Evolutionary conservation across 2,113 vertebrate genomes (phyloP).

Genomic region (Sarotherodon lohbergeri): DNA sequence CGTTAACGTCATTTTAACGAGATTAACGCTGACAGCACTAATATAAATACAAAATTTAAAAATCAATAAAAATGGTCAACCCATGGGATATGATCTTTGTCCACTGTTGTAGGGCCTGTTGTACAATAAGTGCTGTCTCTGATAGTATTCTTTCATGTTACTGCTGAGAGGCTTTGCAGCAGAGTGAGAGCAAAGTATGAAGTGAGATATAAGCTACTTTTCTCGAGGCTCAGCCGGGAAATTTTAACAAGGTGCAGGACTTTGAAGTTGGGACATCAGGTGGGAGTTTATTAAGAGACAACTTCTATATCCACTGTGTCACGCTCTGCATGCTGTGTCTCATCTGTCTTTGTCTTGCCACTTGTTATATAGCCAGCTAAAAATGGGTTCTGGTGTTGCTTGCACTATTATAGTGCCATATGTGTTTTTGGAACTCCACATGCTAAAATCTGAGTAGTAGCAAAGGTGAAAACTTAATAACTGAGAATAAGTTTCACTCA

Average conservation of each 20-base stretch:
- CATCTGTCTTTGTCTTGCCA: constrained; percentile 26
- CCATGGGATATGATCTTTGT: neutral
- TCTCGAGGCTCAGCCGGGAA: constrained; percentile 7
- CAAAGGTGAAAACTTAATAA: neutral
- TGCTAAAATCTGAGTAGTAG: neutral
- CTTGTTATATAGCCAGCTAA: constrained; percentile 32
- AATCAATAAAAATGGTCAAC: neutral
- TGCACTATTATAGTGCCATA: constrained; percentile 1
- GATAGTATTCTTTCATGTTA: neutral
- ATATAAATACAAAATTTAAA: neutral
- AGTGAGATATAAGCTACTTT: neutral
- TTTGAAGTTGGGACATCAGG: constrained; percentile 14
- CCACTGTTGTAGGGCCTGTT: neutral
- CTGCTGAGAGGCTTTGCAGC: neutral
- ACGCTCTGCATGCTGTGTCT: constrained; percentile 2
- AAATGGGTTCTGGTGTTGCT: constrained; percentile 20
- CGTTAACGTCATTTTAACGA: too few species aligned
- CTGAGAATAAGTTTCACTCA: neutral
- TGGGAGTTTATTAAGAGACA: constrained; percentile 19
- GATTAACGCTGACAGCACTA: neutral
- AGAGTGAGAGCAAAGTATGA: neutral
- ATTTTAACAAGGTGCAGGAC: constrained; percentile 28
- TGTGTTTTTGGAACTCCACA: neutral
- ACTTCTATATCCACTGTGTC: constrained; percentile 3
- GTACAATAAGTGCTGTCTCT: neutral